Evolutionary conservation across 2,113 vertebrate genomes (phyloP).

Genomic region (Labeo catla): DNA sequence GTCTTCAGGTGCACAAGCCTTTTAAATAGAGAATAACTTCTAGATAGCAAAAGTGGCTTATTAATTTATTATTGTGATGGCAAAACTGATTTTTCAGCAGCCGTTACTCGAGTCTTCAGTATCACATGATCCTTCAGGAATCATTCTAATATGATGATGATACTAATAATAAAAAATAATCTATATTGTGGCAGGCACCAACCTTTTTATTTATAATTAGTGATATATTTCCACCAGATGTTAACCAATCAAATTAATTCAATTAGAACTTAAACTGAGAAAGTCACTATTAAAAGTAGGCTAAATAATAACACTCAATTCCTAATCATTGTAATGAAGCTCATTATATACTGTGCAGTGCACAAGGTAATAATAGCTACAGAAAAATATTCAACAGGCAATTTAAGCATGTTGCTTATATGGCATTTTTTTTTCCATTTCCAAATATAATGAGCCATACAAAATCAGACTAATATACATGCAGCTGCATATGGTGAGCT

Average conservation of each 20-base stretch:
- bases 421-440: not conserved
- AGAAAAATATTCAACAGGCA: not conserved
- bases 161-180: too few species aligned
- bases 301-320: not conserved
- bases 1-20: not conserved
- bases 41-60: not conserved
- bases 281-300: not conserved
- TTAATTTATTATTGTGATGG: not conserved
- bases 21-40: not conserved
- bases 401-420: constrained; percentile 2
- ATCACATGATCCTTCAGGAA: not conserved
- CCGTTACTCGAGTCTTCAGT: not conserved
- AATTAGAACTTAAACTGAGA: not conserved
- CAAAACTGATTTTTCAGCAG: not conserved
- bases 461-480: not conserved
- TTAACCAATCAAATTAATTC: not conserved
- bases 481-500: not conserved
- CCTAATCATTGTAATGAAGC: constrained; percentile 3
- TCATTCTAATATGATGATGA: not conserved
- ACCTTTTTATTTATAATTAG: not conserved
- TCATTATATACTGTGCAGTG: not conserved
- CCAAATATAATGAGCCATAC: not conserved
- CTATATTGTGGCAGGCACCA: not conserved
- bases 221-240: not conserved
- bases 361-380: constrained; percentile 2